Base-by-base conservation (phyloP, 2,797 vertebrate species). In the Sternarchorhynchus goeldii region DNA sequence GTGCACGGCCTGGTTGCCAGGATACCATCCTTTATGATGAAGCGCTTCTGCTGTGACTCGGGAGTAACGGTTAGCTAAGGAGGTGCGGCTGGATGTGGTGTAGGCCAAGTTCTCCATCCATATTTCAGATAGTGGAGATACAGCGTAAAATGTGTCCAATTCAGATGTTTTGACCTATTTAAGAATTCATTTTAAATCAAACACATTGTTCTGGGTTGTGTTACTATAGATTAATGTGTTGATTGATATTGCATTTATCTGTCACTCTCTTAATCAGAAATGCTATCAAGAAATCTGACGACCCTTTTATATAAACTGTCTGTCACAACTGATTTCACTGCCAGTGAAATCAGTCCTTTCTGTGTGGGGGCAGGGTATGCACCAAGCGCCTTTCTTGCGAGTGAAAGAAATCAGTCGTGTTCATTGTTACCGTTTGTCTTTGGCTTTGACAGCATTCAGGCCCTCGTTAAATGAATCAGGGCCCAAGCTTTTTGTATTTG, bases 1-100 rank as follows among this genome's bases (percentile, higher is more conserved):
- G 97, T 99, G 88, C 97, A 99, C 50, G 99, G 94, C 77, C 95
- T 91, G 0, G 97, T 99, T 17, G 97, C 97, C 81, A 98, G 87
- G 81, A 99, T 97, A 50, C 96, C 97, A 6, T 98, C 95, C 70
- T 81, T 90, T 86, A 96, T 96, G 1, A 98, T 94, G 60, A 82
- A 91, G 83, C 96, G 0, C 96, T 98, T 77, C 36, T 41, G 0
- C 36, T 14, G 64, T 45, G 36, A 66, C 64, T 66, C 29, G 34
- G 20, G 32, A 12, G 25, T 63, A 63, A 14, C 34, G n/a, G 62
- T 63, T 34, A 34, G 16, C 31, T 4, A 62, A 64, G 32, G 32
- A 5, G 36, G 36, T 41, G 64, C 4, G 14, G 14, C 8, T 25
- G 20, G 34, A 66, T 21, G 45, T 20, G 45, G 64, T 12, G 12